These are phyloP conservation scores for Caenorhabditis sp. DNA, from an alignment of 2,888 invertebrate genomes.

Conservation along the genomic window DNA sequence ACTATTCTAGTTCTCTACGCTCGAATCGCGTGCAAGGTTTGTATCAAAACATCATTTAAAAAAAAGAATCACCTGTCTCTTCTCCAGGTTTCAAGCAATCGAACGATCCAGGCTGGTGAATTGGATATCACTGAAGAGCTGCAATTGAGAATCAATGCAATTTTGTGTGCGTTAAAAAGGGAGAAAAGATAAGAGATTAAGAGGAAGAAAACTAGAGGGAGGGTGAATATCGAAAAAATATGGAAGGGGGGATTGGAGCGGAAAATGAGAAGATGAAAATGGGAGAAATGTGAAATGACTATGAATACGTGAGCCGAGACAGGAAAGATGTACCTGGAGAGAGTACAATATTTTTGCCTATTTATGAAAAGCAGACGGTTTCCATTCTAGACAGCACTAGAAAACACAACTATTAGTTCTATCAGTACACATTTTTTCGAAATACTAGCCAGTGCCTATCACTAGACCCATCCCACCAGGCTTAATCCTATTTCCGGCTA, in stretches of 20 bases:
- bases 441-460: constrained; percentile 16
- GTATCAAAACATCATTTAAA: not conserved
- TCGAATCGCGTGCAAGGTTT: constrained; percentile 70
- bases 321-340: constrained; percentile 10
- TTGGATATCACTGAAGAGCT: constrained; percentile 64
- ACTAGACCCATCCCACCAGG: not conserved
- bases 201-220: not conserved
- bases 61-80: constrained; percentile 19
- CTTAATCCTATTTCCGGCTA: constrained; percentile 49
- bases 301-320: constrained; percentile 5
- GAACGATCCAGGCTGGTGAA: constrained; percentile 49
- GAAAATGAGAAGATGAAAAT: constrained; percentile 27
- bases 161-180: constrained; percentile 49
- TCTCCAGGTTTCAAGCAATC: constrained; percentile 57
- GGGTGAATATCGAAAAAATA: not conserved
- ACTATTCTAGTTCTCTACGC: constrained; percentile 73
- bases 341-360: constrained; percentile 33
- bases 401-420: not conserved
- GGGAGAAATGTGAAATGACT: too few species aligned
- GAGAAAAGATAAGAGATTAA: not conserved
- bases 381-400: not conserved
- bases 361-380: too few species aligned
- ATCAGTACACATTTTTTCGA: not conserved
- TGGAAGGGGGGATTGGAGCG: constrained; percentile 28
- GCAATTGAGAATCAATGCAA: constrained; percentile 61